These are phyloP conservation scores for Chaetops frenatus DNA, from an alignment of 2,113 vertebrate species.

Conservation along the genomic window DNA sequence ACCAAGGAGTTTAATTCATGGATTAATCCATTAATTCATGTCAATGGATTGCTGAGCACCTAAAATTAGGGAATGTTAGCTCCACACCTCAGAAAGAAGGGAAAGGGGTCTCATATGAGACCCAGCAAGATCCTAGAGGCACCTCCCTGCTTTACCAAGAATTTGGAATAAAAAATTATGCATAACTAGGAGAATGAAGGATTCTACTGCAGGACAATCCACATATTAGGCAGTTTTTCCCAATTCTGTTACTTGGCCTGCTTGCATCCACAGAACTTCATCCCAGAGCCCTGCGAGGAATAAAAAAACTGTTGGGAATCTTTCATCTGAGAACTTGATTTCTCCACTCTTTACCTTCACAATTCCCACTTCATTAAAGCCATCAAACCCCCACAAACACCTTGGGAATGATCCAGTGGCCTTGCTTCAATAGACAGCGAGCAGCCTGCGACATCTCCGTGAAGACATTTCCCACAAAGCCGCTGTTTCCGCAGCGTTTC, in stretches of 20 bases:
- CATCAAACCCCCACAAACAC: not conserved
- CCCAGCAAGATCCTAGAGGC: not conserved
- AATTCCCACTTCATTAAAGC: not conserved
- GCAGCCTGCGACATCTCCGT: not conserved
- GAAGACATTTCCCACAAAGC: not conserved
- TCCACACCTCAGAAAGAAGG: not conserved
- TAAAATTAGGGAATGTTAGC: not conserved
- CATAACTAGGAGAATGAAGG: not conserved
- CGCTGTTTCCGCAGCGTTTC: not conserved
- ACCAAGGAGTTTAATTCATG: not conserved
- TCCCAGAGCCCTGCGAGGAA: not conserved
- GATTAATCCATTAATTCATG: too few relatives aligned
- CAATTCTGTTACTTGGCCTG: not conserved
- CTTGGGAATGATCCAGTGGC: not conserved
- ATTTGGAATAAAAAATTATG: not conserved
- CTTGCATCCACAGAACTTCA: not conserved
- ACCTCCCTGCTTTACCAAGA: not conserved
- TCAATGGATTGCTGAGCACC: not conserved
- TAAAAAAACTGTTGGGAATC: not conserved
- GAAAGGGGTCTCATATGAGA: accelerated
- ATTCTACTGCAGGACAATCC: not conserved
- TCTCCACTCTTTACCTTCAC: not conserved
- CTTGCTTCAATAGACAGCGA: not conserved
- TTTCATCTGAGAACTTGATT: not conserved
- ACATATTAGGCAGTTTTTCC: not conserved